Evolutionary conservation across 2,797 vertebrate genomes (phyloP), one percentile per base, ranked within the genome.

Genomic region (Dicrostonyx torquatus): DNA sequence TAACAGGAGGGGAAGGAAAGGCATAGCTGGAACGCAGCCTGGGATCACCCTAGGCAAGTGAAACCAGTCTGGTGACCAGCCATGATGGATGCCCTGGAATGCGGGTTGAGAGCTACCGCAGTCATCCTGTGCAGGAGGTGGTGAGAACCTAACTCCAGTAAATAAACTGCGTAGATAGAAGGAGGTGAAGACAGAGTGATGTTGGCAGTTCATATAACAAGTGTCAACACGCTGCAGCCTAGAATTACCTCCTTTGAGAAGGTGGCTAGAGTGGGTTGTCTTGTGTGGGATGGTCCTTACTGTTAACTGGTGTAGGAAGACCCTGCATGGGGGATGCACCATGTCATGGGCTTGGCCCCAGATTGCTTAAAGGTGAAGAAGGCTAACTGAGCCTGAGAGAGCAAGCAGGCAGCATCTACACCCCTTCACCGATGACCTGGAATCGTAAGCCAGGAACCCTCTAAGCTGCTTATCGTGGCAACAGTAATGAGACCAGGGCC

Each of bases 41-140:
- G 9, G 4, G 1, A 0, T 75, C 15, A 3, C 22, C 1, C 13
- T 26, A 1, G 6, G 53, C 8, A 48, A 66, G 40, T 37, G 26
- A 68, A 87, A 1, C n/a, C 5, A 34, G n/a, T 10, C 8, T 2
- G 34, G 6, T 6, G 29, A 40, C 29, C 9, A 14, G 31, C 1
- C 45, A 43, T 45, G 15, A 18, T 85, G 50, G 1, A 11, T 20
- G 0, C 3, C 26, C 1, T 15, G 18, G 22, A n/a, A 6, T 11
- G 43, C 3, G 24, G 37, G 20, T 2, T 2, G 2, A 10, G 85
- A 34, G 10, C 12, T 11, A 7, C 1, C 7, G 24, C 1, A 6
- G 40, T 40, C 2, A 20, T 53, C 45, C n/a, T 68, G 2, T 17
- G 45, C 1, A 43, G 34, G 87, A 15, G 37, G 45, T 8, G 29